Conservation (phyloP, 2,888 invertebrate genomes). For the Cacoxenus indagator region DNA sequence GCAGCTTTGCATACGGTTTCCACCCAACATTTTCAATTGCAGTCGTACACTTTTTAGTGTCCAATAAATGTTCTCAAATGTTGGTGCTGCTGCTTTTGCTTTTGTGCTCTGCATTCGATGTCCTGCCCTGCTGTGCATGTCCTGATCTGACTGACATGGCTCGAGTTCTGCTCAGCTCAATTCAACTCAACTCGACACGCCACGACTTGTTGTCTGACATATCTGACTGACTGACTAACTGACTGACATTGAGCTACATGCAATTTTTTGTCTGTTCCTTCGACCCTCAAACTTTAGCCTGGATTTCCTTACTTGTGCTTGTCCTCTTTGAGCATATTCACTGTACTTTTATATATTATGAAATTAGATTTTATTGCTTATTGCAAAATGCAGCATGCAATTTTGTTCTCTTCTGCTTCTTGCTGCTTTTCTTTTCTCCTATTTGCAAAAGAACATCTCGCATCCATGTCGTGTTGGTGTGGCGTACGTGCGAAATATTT, state of each 20-base stretch:
- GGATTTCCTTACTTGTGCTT: too few species aligned
- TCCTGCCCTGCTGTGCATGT: background rate
- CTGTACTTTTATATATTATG: constrained; percentile 47
- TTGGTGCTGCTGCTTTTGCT: background rate
- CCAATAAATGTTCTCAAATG: constrained; percentile 14
- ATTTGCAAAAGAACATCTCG: background rate
- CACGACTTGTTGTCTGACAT: background rate
- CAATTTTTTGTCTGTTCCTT: background rate
- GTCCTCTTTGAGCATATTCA: background rate
- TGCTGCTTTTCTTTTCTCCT: background rate
- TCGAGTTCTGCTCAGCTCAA: background rate
- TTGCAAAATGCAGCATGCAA: constrained; percentile 47
- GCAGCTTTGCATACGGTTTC: background rate
- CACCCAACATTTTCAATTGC: constrained; percentile 1
- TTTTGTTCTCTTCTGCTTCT: background rate
- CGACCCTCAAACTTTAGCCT: too few species aligned
- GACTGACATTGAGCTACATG: background rate
- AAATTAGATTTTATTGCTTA: constrained; percentile 62
- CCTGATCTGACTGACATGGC: background rate
- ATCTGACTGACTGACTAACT: background rate
- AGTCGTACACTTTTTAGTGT: constrained; percentile 1
- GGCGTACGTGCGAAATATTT: constrained; percentile 7
- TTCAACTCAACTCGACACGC: too few species aligned
- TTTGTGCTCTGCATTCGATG: background rate
- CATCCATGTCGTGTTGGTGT: too few species aligned